These are phyloP conservation scores for Cheilosia vulpina DNA, from an alignment of 2,888 invertebrate genomes.

Conservation along the genomic window DNA sequence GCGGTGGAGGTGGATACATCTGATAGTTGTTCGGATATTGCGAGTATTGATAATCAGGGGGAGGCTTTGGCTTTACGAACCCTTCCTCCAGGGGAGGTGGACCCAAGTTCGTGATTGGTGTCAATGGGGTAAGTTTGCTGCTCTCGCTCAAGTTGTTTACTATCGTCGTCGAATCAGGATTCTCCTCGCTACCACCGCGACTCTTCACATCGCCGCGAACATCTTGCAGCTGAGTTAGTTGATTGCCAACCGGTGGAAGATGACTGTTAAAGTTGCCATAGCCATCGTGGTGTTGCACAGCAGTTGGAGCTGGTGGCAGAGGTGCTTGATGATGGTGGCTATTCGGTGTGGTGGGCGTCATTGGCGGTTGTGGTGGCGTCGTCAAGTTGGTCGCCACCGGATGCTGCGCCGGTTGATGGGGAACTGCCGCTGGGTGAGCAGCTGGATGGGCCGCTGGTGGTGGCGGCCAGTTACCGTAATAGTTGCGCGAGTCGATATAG, in stretches of 20 bases:
- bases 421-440: conserved; percentile 49
- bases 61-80: conserved; percentile 83
- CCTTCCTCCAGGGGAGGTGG: conserved; percentile 82
- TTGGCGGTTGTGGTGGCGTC: conserved; percentile 82
- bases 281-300: conserved; percentile 77
- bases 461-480: conserved; percentile 86
- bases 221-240: conserved; percentile 78
- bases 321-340: conserved; percentile 77
- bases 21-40: conserved; percentile 84
- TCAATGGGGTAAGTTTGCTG: conserved; percentile 83
- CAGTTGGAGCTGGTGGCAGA: conserved; percentile 76
- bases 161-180: conserved; percentile 90
- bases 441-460: conserved; percentile 85
- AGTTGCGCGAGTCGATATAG: conserved; percentile 87
- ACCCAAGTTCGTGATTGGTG: conserved; percentile 83
- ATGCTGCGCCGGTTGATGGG: conserved; percentile 67
- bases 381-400: conserved; percentile 80
- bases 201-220: conserved; percentile 82
- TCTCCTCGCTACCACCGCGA: conserved; percentile 86
- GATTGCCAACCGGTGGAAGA: conserved; percentile 78
- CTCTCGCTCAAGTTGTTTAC: conserved; percentile 84
- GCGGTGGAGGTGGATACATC: conserved; percentile 83
- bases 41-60: conserved; percentile 83
- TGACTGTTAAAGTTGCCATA: conserved; percentile 78
- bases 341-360: conserved; percentile 77